phyloP scores from a whole-genome alignment of 2,888 invertebrate species.

The Cantharis lateralis region DNA sequence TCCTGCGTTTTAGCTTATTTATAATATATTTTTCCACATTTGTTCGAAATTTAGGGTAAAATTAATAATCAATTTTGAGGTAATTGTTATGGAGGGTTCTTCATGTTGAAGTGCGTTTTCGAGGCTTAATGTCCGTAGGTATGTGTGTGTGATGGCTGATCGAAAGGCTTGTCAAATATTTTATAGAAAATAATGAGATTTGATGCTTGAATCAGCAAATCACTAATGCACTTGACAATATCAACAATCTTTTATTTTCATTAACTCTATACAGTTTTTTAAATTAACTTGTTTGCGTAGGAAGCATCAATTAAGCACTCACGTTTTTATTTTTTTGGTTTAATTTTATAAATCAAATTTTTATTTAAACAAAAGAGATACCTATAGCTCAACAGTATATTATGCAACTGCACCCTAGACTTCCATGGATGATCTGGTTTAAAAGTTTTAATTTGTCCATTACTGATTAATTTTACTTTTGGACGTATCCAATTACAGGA shows the following conservation, averaged over 20 bases:
- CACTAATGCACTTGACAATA: background rate
- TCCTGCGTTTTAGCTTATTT: background rate
- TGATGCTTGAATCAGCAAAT: background rate
- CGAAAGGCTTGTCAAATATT: constrained; percentile 21
- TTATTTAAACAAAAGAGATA: background rate
- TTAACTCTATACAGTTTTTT: background rate
- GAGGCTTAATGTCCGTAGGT: background rate
- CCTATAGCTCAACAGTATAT: background rate
- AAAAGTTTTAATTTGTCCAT: too few relatives aligned
- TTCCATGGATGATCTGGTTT: too few relatives aligned
- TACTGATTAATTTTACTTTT: too few relatives aligned
- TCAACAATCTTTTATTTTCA: background rate
- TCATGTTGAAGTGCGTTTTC: background rate
- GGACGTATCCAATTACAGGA: too few relatives aligned
- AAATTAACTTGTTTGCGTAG: background rate
- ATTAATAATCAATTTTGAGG: background rate
- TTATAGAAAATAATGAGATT: background rate
- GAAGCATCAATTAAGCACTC: background rate
- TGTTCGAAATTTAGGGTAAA: background rate
- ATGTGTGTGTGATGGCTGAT: constrained; percentile 14
- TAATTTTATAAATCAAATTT: background rate
- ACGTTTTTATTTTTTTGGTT: background rate
- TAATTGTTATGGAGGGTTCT: background rate
- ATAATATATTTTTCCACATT: background rate
- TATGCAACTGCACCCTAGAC: background rate